Evolutionary conservation across 1,140 invertebrate species (phyloP).

Genomic region (Orussus abietinus): DNA sequence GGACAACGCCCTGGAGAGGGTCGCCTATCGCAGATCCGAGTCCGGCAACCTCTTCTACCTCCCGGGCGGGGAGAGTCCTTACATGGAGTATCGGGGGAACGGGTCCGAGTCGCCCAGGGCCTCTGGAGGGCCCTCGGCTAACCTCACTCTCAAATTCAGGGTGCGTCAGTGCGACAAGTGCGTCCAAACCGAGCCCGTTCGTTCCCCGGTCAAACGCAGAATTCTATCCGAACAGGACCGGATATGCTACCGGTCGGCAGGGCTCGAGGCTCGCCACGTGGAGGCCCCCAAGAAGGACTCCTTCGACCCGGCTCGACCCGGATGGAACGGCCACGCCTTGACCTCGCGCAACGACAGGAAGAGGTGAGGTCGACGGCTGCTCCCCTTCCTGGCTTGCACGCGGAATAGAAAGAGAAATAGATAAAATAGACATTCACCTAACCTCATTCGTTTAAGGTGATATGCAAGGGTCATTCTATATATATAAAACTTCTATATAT

Average conservation of each 20-base stretch:
- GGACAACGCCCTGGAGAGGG: slow-evolving; percentile 60
- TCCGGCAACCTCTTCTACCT: slow-evolving; percentile 46
- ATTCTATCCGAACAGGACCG: slow-evolving; percentile 44
- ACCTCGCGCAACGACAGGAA: slow-evolving; percentile 47
- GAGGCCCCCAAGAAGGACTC: slow-evolving; percentile 32
- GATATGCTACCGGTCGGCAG: slow-evolving; percentile 34
- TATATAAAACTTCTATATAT: too few relatives aligned
- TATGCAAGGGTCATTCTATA: too few relatives aligned
- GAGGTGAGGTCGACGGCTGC: slow-evolving; percentile 39
- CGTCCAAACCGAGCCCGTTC: slow-evolving; percentile 55
- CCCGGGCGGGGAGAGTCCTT: slow-evolving; percentile 51
- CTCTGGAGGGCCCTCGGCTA: slow-evolving; percentile 28
- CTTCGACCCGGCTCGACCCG: slow-evolving; percentile 34
- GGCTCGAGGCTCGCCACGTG: slow-evolving; percentile 25
- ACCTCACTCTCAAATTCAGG: slow-evolving; percentile 55
- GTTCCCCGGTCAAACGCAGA: slow-evolving; percentile 44
- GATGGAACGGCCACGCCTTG: slow-evolving; percentile 33
- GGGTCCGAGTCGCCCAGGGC: slow-evolving; percentile 19
- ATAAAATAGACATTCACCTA: too few relatives aligned
- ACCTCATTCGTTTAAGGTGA: too few relatives aligned
- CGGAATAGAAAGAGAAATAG: too few relatives aligned
- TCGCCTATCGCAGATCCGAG: slow-evolving; percentile 50
- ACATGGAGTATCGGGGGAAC: slow-evolving; percentile 56
- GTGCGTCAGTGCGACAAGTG: slow-evolving; percentile 58
- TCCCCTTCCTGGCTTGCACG: too few relatives aligned